phyloP scores from a whole-genome alignment of 2,888 invertebrate species.

The Nymphalis urticae region DNA sequence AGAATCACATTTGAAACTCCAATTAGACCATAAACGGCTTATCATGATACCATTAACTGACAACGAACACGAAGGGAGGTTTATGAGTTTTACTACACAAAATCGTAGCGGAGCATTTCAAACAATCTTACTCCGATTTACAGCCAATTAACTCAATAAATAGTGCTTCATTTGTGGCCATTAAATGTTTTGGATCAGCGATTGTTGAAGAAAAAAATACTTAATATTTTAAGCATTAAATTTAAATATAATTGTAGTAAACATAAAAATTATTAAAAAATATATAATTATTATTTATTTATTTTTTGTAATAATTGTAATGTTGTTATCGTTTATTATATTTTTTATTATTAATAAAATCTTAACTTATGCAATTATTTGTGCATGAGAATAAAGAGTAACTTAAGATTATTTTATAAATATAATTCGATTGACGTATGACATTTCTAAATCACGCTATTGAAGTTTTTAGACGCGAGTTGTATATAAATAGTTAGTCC shows the following conservation, averaged over 20 bases:
- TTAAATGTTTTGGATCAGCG: neutral
- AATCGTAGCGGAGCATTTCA: conserved; percentile 73
- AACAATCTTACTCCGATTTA: conserved; percentile 73
- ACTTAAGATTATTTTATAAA: too few species aligned
- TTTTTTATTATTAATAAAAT: too few species aligned
- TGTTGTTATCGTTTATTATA: too few species aligned
- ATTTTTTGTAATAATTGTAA: too few species aligned
- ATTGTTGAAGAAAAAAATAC: too few species aligned
- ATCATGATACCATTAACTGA: conserved; percentile 75
- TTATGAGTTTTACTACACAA: conserved; percentile 79
- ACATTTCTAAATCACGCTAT: conserved; percentile 20
- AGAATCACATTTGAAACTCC: conserved; percentile 59
- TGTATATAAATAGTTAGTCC: conserved; percentile 9
- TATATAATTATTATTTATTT: too few species aligned
- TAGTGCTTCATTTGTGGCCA: conserved; percentile 16
- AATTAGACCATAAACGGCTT: conserved; percentile 76
- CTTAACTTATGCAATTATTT: too few species aligned
- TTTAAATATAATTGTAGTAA: too few species aligned
- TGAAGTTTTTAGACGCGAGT: conserved; percentile 10
- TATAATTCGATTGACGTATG: neutral
- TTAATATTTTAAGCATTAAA: too few species aligned
- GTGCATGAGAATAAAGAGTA: too few species aligned
- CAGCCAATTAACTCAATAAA: conserved; percentile 66
- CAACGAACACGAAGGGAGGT: conserved; percentile 72
- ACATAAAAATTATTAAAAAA: too few species aligned